Percentiles rank a stretch among this genome's conserved stretches.
Conservation (phyloP, 2,113 vertebrate genomes). For the Morone saxatilis region DNA sequence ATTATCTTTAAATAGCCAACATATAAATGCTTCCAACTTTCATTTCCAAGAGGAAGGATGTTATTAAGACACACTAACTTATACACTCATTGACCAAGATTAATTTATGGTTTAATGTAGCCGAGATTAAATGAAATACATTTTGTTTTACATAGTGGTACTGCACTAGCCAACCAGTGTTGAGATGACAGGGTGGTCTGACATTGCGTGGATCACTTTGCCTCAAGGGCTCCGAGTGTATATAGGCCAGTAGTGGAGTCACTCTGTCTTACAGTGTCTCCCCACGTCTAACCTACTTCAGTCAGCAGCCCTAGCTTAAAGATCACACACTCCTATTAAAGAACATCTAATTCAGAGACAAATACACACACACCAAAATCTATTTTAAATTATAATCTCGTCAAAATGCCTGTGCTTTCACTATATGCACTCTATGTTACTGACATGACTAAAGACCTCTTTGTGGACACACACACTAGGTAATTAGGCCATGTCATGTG, state of each 20-base stretch:
- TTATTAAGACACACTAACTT: background rate
- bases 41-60: background rate
- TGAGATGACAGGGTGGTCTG: constrained; percentile 53
- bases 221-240: constrained; percentile 71
- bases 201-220: constrained; percentile 61
- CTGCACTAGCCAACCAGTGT: constrained; percentile 39
- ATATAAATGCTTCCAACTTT: background rate
- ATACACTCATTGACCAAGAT: background rate
- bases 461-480: constrained; percentile 15
- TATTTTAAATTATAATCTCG: too few relatives aligned
- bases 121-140: background rate
- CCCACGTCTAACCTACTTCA: constrained; percentile 78
- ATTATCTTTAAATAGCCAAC: constrained; percentile 56
- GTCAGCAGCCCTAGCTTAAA: background rate
- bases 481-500: constrained; percentile 57
- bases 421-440: background rate
- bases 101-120: background rate
- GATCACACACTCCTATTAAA: constrained; percentile 6
- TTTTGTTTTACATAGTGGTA: constrained; percentile 4
- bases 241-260: constrained; percentile 75
- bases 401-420: background rate
- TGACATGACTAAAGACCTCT: constrained; percentile 24
- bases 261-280: constrained; percentile 58
- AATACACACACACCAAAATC: background rate
- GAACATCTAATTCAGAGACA: background rate